Conservation (phyloP, 2,797 vertebrate genomes). For the Taeniopygia guttata region DNA sequence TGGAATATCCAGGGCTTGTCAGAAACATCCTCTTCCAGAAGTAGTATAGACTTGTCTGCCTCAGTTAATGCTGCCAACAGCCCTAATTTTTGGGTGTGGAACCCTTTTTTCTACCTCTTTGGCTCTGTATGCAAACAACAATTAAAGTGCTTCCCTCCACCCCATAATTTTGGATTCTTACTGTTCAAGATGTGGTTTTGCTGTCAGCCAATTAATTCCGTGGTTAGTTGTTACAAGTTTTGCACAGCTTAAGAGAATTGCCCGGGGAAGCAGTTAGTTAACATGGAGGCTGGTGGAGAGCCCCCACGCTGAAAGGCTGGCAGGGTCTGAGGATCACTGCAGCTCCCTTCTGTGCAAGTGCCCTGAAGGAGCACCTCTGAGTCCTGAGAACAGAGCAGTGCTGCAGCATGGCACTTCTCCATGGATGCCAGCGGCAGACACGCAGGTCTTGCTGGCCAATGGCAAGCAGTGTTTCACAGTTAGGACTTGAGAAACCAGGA, state of each 20-base stretch:
- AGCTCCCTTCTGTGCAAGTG: not conserved
- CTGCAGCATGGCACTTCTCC: not conserved
- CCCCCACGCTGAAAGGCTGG: not conserved
- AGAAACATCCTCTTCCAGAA: not conserved
- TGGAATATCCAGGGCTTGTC: not conserved
- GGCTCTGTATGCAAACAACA: not conserved
- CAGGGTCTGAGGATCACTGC: not conserved
- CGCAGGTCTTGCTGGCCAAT: not conserved
- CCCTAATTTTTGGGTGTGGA: not conserved
- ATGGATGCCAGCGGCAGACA: not conserved
- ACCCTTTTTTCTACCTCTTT: not conserved
- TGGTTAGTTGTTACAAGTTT: not conserved
- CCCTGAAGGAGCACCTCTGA: not conserved
- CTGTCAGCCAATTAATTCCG: not conserved
- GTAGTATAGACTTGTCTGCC: not conserved
- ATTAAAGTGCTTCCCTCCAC: not conserved
- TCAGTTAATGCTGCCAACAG: not conserved
- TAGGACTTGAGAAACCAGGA: not conserved
- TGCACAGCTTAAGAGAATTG: not conserved
- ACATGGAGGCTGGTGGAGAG: not conserved
- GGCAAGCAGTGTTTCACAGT: not conserved
- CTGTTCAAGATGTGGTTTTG: not conserved
- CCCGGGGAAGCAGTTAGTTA: not conserved
- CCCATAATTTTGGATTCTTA: not conserved
- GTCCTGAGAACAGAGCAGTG: not conserved